A percentile compares a stretch with the other conserved stretches of the same genome.
phyloP scores from a whole-genome alignment of 2,113 vertebrate genomes.

The Narcine bancroftii region DNA sequence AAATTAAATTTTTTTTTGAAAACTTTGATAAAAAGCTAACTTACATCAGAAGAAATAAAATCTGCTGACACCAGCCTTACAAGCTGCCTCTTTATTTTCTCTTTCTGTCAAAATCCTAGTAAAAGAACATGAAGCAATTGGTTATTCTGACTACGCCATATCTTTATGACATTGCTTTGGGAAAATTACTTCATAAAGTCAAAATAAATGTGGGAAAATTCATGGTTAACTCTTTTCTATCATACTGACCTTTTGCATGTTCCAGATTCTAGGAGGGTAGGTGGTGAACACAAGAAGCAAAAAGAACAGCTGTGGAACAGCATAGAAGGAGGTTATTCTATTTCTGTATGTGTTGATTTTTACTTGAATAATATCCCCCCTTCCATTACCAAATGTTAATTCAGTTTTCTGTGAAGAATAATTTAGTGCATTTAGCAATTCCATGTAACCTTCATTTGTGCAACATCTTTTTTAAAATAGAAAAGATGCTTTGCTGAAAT shows the following conservation, averaged over 20 bases:
- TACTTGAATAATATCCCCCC: not conserved
- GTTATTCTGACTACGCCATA: no score
- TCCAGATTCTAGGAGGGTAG: not conserved
- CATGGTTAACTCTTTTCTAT: no score
- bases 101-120: not conserved
- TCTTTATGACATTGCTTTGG: no score
- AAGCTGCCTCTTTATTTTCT: not conserved
- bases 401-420: not conserved
- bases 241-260: not conserved
- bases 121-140: no score
- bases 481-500: not conserved
- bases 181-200: no score
- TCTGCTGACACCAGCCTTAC: not conserved
- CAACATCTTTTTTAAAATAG: not conserved
- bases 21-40: not conserved
- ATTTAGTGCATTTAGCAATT: not conserved
- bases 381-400: not conserved
- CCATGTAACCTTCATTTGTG: not conserved
- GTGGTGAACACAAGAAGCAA: not conserved
- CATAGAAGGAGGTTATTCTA: not conserved
- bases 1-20: not conserved
- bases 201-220: no score
- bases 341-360: not conserved
- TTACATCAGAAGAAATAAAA: not conserved
- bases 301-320: not conserved